Evolutionary conservation across 53 echinoderm and acorn worm species (phyloP).

Genomic region (Paelopatides confundens): DNA sequence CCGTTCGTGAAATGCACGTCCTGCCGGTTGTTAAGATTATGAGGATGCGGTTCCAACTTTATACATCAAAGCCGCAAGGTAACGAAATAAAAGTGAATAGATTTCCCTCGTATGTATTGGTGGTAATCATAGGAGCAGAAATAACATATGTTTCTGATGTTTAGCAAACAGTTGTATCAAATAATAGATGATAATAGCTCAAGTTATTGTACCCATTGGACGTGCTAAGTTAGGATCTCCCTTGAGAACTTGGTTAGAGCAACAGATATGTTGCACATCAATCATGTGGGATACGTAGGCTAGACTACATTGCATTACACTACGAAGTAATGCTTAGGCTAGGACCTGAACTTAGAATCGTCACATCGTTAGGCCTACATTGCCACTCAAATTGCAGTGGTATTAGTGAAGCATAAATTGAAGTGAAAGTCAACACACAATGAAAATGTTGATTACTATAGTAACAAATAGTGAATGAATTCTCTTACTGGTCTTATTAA

Average conservation of each 20-base stretch:
- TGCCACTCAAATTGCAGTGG: too few relatives aligned
- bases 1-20: constrained; percentile 33
- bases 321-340: neutral
- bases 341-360: too few relatives aligned
- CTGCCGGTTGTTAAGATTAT: constrained; percentile 30
- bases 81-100: constrained; percentile 1
- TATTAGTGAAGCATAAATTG: too few relatives aligned
- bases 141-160: neutral
- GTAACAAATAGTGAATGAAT: too few relatives aligned
- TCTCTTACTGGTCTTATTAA: too few relatives aligned
- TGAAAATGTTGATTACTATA: too few relatives aligned
- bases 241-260: constrained; percentile 17
- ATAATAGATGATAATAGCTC: neutral
- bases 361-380: too few relatives aligned
- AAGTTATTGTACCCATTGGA: neutral
- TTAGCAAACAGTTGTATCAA: neutral
- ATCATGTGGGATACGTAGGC: constrained; percentile 27
- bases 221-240: constrained; percentile 13
- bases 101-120: neutral
- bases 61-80: constrained; percentile 51
- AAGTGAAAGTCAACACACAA: too few relatives aligned
- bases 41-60: constrained; percentile 44
- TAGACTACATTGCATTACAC: neutral
- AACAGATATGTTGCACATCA: constrained; percentile 41
- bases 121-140: neutral